Evolutionary conservation across 2,113 vertebrate genomes (phyloP), one percentile per base, ranked within the genome.

Genomic region (Platysternon megacephalum): DNA sequence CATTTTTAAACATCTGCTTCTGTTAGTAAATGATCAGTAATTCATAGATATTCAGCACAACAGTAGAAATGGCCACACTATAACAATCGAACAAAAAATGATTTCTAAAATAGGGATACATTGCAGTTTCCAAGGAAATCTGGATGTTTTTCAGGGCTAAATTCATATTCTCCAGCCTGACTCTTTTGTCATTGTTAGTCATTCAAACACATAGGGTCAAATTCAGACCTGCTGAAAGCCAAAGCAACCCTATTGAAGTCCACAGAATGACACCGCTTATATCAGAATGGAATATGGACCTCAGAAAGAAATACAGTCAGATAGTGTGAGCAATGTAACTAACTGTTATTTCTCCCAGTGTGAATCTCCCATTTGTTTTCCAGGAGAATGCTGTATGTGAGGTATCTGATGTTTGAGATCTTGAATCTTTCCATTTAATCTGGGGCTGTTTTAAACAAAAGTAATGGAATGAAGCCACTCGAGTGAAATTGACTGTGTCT

Each of bases 401-500:
- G 87, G 85, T 86, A 93, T 65, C 68, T 72, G 86, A 91, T 46
- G 79, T 58, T 21, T 80, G n/a, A 94, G 87, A 89, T 88, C 52
- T 82, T 68, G 48, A 96, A 74, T 2, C 2, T 61, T 95, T 96
- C 55, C 82, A n/a, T 78, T 97, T 91, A 96, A 94, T 61, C 53
- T 81, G 42, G 24, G 12, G 44, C 80, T 94, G 28, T 86, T 86
- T 95, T 61, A 88, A 95, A 55, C n/a, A 74, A 72, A 87, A 88
- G 17, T 4, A 88, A 79, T 84, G 4, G 35, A 94, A 85, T 92
- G 74, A 96, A 97, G 26, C 16, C 17, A 85, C 79, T 93, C 48
- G 65, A 68, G 91, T 88, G 78, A 94, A 98, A 97, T 91, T 96
- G 78, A 21, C 85, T 96, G 29, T 93, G 26, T 87, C 35, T 95